Base-by-base conservation (phyloP, 2,888 invertebrate genomes). In the Cerastis leucographa region DNA sequence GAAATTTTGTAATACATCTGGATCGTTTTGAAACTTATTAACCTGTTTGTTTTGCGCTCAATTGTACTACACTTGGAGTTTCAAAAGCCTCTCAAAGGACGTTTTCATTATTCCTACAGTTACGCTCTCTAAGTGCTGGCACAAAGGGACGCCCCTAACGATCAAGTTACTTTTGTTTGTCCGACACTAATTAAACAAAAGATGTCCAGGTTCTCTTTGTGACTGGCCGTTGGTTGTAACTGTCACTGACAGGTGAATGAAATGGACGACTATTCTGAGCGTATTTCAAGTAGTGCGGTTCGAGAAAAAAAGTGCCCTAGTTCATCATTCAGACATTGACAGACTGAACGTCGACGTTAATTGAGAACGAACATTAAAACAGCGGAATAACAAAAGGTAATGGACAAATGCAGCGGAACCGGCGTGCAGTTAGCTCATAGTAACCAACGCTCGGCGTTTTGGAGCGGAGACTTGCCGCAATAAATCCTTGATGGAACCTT, bases 391-490 rank as follows among this genome's bases (percentile, higher is more conserved):
- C 91, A 94, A 94, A 93, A 94, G 93, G 90, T 90, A 92, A 93
- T 93, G 91, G 91, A 91, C 94, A 94, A 95, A 94, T 95, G 95
- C 96, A 96, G 94, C 95, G 95, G 95, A 95, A 95, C 95, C 92
- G 90, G 91, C 93, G 93, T 94, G 94, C 93, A 95, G 94, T 95
- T 94, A 94, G 95, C 94, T 96, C 95, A 96, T 94, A 95, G 95
- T 94, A 95, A 95, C 95, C 89, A 94, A 91, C 92, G 92, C 93
- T 93, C 94, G 92, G 92, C 92, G 94, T 96, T 96, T 96, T 95
- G 96, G 96, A 96, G 95, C 96, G 96, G 96, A 93, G 96, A 94
- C 95, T 96, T 96, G 96, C 96, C 95, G 96, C 96, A 96, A 96
- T 93, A 96, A 96, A 96, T 96, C 96, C 96, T 96, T 97, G 96